Evolutionary conservation across 2,113 vertebrate species (phyloP).

Genomic region (Ornithorhynchus anatinus): DNA sequence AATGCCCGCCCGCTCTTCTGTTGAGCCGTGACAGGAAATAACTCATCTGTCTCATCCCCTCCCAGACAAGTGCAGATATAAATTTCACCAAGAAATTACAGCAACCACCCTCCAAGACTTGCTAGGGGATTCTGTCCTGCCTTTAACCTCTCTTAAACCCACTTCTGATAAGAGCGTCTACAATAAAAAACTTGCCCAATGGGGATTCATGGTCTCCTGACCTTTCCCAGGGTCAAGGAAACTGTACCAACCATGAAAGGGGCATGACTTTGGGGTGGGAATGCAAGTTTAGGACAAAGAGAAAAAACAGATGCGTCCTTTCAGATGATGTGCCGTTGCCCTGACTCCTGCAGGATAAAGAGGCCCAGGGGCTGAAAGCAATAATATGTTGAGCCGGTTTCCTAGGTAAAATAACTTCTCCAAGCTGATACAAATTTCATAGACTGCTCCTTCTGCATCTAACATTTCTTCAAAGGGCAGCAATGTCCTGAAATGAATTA

Average conservation of each 20-base stretch:
- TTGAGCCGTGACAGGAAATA: conserved; percentile 27
- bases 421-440: neutral
- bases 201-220: neutral
- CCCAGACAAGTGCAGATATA: neutral
- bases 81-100: neutral
- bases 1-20: neutral
- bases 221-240: neutral
- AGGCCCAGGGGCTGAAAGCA: neutral
- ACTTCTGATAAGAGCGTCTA: conserved; percentile 7
- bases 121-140: neutral
- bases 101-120: neutral
- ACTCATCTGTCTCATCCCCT: conserved; percentile 16
- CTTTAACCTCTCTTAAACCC: neutral
- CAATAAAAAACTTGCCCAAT: conserved; percentile 24
- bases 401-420: neutral
- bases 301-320: neutral
- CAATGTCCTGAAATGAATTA: neutral
- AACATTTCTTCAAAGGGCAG: neutral
- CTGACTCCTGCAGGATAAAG: fast-evolving
- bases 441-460: neutral
- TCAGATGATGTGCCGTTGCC: fast-evolving
- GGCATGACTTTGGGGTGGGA: neutral
- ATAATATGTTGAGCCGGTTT: fast-evolving
- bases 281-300: neutral
- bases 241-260: neutral